Base-by-base conservation (phyloP, 2,888 invertebrate genomes). In the Frankliniella fusca region DNA sequence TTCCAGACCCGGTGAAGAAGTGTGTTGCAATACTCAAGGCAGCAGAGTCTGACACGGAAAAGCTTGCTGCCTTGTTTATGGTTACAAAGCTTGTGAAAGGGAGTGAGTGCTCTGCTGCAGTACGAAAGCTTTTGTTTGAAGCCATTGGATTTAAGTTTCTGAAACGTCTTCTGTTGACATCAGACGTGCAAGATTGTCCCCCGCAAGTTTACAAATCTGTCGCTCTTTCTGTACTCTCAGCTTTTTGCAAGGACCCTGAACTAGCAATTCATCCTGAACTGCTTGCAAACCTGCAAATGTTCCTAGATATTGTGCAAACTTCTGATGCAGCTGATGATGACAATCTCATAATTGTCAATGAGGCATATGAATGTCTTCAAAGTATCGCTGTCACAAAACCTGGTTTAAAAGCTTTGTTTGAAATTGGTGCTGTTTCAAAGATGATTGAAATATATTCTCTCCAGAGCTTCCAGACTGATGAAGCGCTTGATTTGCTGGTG, bases 151-250 rank as follows among this genome's bases (percentile, higher is more conserved):
- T 95, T 86, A 92, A 93, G 84, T 97, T 97, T 88, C 88, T 98
- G 81, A 93, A 94, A 86, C 93, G 95, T 85, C 89, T 97, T 81
- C 89, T 97, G 49, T 92, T 93, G 80, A 93, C 93, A 84, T 91
- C 92, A 85, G 92, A 93, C 86, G 92, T 94, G 38, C 94, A 96
- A 81, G 97, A 96, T 86, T 97, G 97, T 86, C 95, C 96, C 7
- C 94, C 95, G 0, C 91, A 94, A 83, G 94, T 97, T 65, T 97
- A 96, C 90, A 97, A 96, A 89, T 96, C 96, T 15, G 94, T 97
- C 80, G 97, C 97, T 0, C 89, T 97, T 76, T 95, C 95, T 11
- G 93, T 97, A 83, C 90, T 97, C 65, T 95, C 96, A 0, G 93
- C 94, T 83, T 96, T 97, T 89, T 96, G 95, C 86, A 92, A 92